Conservation (phyloP, 1,140 invertebrate genomes). For the Aplysia californica region DNA sequence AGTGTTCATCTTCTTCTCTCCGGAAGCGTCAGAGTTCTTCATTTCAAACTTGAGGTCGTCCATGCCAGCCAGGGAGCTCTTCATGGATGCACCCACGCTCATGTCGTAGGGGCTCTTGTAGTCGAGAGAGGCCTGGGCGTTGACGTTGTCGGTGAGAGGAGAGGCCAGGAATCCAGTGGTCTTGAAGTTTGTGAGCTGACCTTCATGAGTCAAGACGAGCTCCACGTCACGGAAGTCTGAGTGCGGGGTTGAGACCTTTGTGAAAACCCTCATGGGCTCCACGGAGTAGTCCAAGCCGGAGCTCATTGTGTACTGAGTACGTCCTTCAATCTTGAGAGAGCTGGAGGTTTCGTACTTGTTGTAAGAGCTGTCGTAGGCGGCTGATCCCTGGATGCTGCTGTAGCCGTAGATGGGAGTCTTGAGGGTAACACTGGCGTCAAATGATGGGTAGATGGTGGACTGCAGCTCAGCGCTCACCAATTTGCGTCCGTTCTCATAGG, state of each 20-base stretch:
- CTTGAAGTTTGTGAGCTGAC: slow-evolving; percentile 30
- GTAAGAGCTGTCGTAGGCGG: slow-evolving; percentile 3
- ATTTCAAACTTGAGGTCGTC: slow-evolving; percentile 30
- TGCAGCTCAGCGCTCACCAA: slow-evolving; percentile 30
- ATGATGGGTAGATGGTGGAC: slow-evolving; percentile 3
- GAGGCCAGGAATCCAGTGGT: slow-evolving; percentile 28
- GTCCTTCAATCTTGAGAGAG: slow-evolving; percentile 4
- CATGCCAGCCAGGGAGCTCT: slow-evolving; percentile 18
- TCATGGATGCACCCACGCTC: slow-evolving; percentile 21
- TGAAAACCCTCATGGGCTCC: slow-evolving; percentile 18
- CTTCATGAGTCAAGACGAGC: slow-evolving; percentile 34
- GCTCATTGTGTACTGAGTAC: neutral
- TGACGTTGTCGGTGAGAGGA: slow-evolving; percentile 28
- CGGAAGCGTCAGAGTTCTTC: slow-evolving; percentile 21
- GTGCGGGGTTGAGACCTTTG: slow-evolving; percentile 43
- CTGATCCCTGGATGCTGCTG: slow-evolving; percentile 6
- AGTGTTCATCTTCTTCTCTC: slow-evolving; percentile 31
- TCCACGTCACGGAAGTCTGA: slow-evolving; percentile 30
- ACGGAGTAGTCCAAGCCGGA: slow-evolving; percentile 20
- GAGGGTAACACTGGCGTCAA: neutral
- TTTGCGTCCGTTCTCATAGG: slow-evolving; percentile 31
- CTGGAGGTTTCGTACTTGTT: slow-evolving; percentile 5
- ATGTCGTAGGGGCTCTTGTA: slow-evolving; percentile 28
- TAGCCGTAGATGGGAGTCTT: slow-evolving; percentile 30
- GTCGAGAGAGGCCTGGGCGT: slow-evolving; percentile 16